Conservation (phyloP, 2,797 vertebrate species). For the Fistularia tabacaria region DNA sequence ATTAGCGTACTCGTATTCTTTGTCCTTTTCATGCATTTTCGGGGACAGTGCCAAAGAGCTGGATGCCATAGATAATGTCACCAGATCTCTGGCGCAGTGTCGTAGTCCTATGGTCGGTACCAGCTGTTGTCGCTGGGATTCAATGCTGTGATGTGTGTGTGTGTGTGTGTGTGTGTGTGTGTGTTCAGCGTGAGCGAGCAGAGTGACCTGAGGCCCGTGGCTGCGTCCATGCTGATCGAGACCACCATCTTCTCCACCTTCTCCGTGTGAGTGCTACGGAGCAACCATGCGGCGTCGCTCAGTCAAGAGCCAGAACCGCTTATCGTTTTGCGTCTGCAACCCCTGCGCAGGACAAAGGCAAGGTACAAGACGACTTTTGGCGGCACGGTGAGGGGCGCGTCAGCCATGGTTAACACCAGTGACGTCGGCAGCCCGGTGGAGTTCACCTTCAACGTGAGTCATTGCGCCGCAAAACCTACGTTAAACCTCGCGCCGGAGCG, state of each 20-base stretch:
- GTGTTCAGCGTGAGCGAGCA: constrained; percentile 84
- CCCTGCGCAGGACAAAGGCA: constrained; percentile 55
- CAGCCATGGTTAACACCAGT: constrained; percentile 82
- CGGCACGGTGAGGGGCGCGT: constrained; percentile 87
- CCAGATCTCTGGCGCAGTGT: no score
- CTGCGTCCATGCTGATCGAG: constrained; percentile 78
- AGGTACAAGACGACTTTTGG: constrained; percentile 78
- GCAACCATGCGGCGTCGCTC: neutral
- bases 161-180: constrained; percentile 6
- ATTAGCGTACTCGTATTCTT: no score
- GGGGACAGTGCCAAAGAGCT: no score
- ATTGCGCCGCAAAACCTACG: constrained; percentile 32
- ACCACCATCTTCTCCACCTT: constrained; percentile 81
- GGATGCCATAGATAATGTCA: no score
- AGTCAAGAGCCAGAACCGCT: neutral
- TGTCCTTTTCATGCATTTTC: no score
- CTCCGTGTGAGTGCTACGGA: constrained; percentile 72
- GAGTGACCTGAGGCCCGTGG: constrained; percentile 73
- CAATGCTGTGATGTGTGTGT: no score
- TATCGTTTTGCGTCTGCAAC: neutral
- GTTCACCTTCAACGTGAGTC: constrained; percentile 84
- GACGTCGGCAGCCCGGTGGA: constrained; percentile 88
- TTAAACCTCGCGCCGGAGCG: constrained; percentile 32
- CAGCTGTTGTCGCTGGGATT: neutral
- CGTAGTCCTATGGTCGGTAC: no score